These are phyloP conservation scores for Teinopalpus imperialis DNA, from an alignment of 2,888 invertebrate genomes.

Conservation along the genomic window DNA sequence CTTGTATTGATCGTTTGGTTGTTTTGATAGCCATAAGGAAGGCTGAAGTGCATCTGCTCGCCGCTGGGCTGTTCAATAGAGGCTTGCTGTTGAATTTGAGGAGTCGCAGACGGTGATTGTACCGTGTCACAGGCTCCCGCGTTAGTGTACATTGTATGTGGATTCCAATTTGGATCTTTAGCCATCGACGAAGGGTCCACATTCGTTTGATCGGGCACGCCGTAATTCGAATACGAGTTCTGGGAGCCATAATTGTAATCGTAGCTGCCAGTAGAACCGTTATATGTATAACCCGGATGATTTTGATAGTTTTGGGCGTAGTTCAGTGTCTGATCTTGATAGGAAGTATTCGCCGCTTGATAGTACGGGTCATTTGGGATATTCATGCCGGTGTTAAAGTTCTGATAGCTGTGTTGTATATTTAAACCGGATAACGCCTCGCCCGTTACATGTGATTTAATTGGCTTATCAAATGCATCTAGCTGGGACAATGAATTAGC, in stretches of 20 bases:
- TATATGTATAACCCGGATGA: constrained; percentile 84
- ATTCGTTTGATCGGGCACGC: constrained; percentile 41
- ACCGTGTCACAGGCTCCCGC: constrained; percentile 70
- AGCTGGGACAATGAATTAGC: constrained; percentile 47
- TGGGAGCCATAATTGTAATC: constrained; percentile 85
- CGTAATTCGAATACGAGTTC: constrained; percentile 52
- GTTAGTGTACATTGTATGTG: constrained; percentile 67
- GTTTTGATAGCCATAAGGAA: constrained; percentile 74
- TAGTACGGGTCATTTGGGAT: constrained; percentile 43
- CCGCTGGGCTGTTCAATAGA: constrained; percentile 37
- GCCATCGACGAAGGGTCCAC: constrained; percentile 42
- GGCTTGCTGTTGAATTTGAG: constrained; percentile 38
- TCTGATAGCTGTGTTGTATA: constrained; percentile 34
- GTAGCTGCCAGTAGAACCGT: constrained; percentile 78
- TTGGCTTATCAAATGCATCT: constrained; percentile 64
- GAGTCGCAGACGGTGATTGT: constrained; percentile 70
- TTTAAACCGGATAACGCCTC: constrained; percentile 50
- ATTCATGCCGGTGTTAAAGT: constrained; percentile 31
- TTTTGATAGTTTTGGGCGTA: constrained; percentile 65
- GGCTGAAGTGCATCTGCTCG: constrained; percentile 66
- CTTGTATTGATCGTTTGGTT: constrained; percentile 33
- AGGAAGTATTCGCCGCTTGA: constrained; percentile 38
- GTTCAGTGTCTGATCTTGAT: constrained; percentile 43
- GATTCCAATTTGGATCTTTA: constrained; percentile 52
- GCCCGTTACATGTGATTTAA: constrained; percentile 70